Conservation (phyloP, 2,888 invertebrate species). For the Galerucella pusilla region DNA sequence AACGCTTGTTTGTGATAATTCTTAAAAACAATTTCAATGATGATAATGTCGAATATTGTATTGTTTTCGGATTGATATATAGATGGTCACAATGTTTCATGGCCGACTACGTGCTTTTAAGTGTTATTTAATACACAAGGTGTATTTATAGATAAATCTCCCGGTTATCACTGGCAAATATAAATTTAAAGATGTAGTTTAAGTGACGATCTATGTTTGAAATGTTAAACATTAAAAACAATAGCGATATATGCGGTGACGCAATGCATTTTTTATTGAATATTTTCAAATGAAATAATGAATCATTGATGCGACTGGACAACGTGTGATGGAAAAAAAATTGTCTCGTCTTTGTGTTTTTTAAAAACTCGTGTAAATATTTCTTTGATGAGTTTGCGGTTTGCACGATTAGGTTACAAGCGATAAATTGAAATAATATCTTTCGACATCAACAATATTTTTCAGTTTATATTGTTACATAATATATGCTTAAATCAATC, state of each 20-base stretch:
- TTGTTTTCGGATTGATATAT: slow-evolving; percentile 33
- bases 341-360: slow-evolving; percentile 17
- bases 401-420: background rate
- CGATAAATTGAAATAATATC: background rate
- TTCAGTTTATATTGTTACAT: background rate
- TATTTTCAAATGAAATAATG: slow-evolving; percentile 27
- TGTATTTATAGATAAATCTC: slow-evolving; percentile 52
- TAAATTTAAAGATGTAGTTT: slow-evolving; percentile 54
- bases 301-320: slow-evolving; percentile 27
- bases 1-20: background rate
- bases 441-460: background rate
- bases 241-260: slow-evolving; percentile 37
- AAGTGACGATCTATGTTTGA: slow-evolving; percentile 55
- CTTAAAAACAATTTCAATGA: background rate
- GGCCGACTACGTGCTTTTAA: slow-evolving; percentile 47
- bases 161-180: slow-evolving; percentile 48
- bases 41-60: slow-evolving; percentile 7
- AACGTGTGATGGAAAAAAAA: slow-evolving; percentile 15
- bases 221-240: slow-evolving; percentile 42
- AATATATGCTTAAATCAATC: no score
- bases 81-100: slow-evolving; percentile 46
- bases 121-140: slow-evolving; percentile 47
- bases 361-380: background rate
- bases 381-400: slow-evolving; percentile 7
- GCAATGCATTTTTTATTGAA: slow-evolving; percentile 35